Percentiles rank a stretch among this genome's conserved stretches.
Conservation (phyloP, 2,113 vertebrate genomes). For the Anoplopoma fimbria region DNA sequence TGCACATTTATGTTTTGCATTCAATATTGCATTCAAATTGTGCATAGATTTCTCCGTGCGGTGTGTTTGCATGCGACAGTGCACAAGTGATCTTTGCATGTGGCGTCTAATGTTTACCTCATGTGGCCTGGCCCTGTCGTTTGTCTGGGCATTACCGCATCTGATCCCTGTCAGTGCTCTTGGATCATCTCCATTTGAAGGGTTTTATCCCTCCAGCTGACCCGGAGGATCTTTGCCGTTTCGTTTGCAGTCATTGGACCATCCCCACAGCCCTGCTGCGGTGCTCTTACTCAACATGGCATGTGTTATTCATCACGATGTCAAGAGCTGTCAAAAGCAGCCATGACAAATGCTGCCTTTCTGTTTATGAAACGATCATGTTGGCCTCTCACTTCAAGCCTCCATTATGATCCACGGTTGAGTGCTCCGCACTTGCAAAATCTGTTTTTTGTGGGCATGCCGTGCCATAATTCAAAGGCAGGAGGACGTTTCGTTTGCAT, state of each 20-base stretch:
- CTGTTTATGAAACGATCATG: constrained; percentile 58
- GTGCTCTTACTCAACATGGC: constrained; percentile 52
- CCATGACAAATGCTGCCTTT: constrained; percentile 62
- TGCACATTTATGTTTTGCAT: constrained; percentile 28
- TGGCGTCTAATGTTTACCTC: constrained; percentile 51
- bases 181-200: constrained; percentile 44
- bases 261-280: constrained; percentile 34
- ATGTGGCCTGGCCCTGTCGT: constrained; percentile 47
- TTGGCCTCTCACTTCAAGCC: constrained; percentile 55
- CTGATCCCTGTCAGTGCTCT: constrained; percentile 55
- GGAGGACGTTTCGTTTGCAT: constrained; percentile 38
- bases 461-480: constrained; percentile 42
- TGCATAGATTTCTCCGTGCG: neutral
- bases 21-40: neutral
- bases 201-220: constrained; percentile 53
- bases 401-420: constrained; percentile 16
- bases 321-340: constrained; percentile 65
- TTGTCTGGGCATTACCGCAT: constrained; percentile 44
- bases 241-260: constrained; percentile 38
- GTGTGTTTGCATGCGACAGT: constrained; percentile 10
- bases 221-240: constrained; percentile 46
- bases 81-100: constrained; percentile 37
- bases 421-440: constrained; percentile 35
- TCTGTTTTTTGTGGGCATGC: constrained; percentile 37
- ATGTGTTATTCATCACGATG: constrained; percentile 72